Evolutionary conservation across 2,113 vertebrate species (phyloP).

Genomic region (Myodes glareolus): DNA sequence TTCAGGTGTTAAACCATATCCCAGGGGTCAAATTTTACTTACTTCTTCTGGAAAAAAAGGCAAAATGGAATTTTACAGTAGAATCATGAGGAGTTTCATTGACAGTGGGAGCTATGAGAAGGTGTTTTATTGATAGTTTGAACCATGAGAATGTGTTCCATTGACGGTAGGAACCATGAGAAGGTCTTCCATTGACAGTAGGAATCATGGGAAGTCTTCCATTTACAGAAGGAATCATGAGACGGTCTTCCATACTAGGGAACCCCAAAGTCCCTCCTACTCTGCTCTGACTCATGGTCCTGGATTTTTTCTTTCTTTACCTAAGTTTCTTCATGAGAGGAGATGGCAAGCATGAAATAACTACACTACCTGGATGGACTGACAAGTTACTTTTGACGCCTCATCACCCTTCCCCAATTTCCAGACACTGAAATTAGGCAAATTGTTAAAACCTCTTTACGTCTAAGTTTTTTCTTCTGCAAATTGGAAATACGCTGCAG

Average conservation of each 20-base stretch:
- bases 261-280: background rate
- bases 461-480: conserved; percentile 45
- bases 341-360: background rate
- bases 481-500: conserved; percentile 64
- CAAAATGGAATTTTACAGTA: background rate
- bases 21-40: background rate
- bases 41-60: background rate
- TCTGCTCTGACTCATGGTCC: background rate
- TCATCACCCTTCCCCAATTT: background rate
- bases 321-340: background rate
- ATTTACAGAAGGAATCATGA: background rate
- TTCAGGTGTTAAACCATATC: background rate
- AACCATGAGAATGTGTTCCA: too few relatives aligned
- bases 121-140: too few relatives aligned
- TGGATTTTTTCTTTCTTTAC: background rate
- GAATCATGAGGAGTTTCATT: background rate
- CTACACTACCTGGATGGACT: background rate
- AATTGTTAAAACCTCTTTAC: conserved; percentile 64
- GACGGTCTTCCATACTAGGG: background rate
- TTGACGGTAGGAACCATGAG: too few relatives aligned
- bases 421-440: background rate
- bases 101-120: too few relatives aligned
- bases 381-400: conserved; percentile 33
- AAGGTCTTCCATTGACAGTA: too few relatives aligned
- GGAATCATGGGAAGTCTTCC: too few relatives aligned